Evolutionary conservation across 2,797 vertebrate genomes (phyloP).

Genomic region (Ptychobarbus kaznakovi): DNA sequence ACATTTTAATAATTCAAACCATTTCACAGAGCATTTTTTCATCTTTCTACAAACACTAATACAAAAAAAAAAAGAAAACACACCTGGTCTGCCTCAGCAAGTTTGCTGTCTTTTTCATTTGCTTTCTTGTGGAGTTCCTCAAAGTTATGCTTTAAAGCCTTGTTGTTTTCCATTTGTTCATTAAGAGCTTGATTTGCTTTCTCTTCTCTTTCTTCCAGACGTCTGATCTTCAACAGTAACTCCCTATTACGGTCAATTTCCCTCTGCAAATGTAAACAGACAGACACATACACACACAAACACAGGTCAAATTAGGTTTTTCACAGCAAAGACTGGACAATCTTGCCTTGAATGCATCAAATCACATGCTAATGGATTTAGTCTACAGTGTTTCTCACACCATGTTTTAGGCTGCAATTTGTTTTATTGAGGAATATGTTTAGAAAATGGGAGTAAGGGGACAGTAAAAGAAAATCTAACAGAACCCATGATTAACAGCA

Average conservation of each 20-base stretch:
- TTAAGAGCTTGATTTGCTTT: conserved; percentile 78
- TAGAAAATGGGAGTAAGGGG: neutral
- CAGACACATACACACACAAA: conserved; percentile 11
- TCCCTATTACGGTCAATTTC: conserved; percentile 90
- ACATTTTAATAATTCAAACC: neutral
- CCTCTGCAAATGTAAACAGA: conserved; percentile 74
- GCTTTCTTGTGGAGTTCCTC: conserved; percentile 83
- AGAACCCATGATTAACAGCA: neutral
- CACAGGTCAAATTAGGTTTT: conserved; percentile 1
- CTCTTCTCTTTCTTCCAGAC: conserved; percentile 83
- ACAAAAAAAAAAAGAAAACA: neutral
- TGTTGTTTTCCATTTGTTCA: conserved; percentile 83
- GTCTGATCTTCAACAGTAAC: conserved; percentile 82
- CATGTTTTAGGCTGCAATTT: neutral
- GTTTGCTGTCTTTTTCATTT: conserved; percentile 83
- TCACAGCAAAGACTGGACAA: neutral
- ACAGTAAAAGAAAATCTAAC: neutral
- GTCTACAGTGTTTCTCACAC: neutral
- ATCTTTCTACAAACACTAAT: neutral
- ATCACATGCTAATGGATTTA: conserved; percentile 1
- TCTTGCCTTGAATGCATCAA: neutral
- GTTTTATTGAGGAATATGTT: neutral
- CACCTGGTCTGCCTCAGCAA: conserved; percentile 82
- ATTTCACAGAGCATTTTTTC: neutral
- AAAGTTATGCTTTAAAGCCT: conserved; percentile 78